These are phyloP conservation scores for Pogonocherus hispidulus DNA, from an alignment of 2,888 invertebrate species.

Conservation along the genomic window DNA sequence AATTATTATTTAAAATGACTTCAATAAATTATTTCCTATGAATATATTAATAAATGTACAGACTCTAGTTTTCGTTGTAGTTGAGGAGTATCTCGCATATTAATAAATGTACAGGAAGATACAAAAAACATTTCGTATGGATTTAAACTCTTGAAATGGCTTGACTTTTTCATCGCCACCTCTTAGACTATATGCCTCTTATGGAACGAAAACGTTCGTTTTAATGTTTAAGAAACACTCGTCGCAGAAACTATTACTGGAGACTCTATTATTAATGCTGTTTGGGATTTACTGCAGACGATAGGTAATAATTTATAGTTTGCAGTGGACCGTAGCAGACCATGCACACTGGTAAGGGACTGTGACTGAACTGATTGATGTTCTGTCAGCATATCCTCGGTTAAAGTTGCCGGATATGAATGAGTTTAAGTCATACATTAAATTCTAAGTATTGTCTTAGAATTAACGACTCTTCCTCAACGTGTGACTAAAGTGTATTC, in stretches of 20 bases:
- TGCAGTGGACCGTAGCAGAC: slow-evolving; percentile 7
- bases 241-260: slow-evolving; percentile 6
- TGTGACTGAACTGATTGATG: slow-evolving; percentile 26
- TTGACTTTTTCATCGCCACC: too few species aligned
- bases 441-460: slow-evolving; percentile 10
- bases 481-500: neutral
- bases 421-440: slow-evolving; percentile 18
- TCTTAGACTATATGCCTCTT: slow-evolving; percentile 2
- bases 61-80: too few species aligned
- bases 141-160: too few species aligned
- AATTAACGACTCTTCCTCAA: neutral
- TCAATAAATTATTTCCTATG: too few species aligned
- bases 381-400: slow-evolving; percentile 17
- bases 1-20: too few species aligned
- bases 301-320: slow-evolving; percentile 24
- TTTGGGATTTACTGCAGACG: slow-evolving; percentile 14
- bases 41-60: too few species aligned
- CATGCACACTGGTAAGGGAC: slow-evolving; percentile 6
- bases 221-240: neutral
- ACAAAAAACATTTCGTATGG: too few species aligned
- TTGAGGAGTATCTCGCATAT: too few species aligned
- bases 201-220: slow-evolving; percentile 10
- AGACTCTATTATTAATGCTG: slow-evolving; percentile 25
- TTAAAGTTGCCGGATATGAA: slow-evolving; percentile 28
- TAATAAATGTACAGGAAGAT: too few species aligned